These are phyloP conservation scores for Sogatella furcifera DNA, from an alignment of 1,140 invertebrate genomes.

Conservation along the genomic window DNA sequence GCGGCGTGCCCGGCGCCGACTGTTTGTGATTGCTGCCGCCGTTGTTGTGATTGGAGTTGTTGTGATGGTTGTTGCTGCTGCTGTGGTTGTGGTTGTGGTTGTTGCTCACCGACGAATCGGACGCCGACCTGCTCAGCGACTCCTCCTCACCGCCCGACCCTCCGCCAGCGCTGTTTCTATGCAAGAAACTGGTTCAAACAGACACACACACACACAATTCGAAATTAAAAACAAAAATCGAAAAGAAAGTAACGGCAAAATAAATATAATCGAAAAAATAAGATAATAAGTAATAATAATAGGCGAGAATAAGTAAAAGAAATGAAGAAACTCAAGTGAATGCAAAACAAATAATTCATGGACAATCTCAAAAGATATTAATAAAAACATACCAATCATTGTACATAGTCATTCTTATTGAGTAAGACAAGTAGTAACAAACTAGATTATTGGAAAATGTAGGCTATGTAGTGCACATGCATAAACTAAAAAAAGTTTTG, in stretches of 20 bases:
- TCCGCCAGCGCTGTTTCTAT: slow-evolving; percentile 20
- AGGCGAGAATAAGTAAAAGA: no score
- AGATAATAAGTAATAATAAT: no score
- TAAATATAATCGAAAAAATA: background rate
- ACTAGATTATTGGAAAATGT: no score
- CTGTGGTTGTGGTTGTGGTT: slow-evolving; percentile 39
- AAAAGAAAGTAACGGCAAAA: background rate
- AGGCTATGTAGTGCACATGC: no score
- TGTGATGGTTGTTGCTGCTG: slow-evolving; percentile 14
- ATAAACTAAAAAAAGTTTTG: no score
- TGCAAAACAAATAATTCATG: no score
- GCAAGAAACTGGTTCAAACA: background rate
- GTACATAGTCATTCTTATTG: no score
- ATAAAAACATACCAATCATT: no score
- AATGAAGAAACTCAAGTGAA: no score
- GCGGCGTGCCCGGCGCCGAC: slow-evolving; percentile 57
- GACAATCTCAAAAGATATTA: no score
- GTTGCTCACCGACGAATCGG: slow-evolving; percentile 68
- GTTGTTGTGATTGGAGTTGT: slow-evolving; percentile 16
- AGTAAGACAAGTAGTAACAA: no score
- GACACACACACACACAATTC: slow-evolving; percentile 10
- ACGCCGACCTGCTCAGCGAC: slow-evolving; percentile 76
- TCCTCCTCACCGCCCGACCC: slow-evolving; percentile 60
- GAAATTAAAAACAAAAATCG: slow-evolving; percentile 4
- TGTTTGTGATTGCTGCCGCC: slow-evolving; percentile 35